Evolutionary conservation across 2,113 vertebrate species (phyloP).

Genomic region (Thomomys bottae): DNA sequence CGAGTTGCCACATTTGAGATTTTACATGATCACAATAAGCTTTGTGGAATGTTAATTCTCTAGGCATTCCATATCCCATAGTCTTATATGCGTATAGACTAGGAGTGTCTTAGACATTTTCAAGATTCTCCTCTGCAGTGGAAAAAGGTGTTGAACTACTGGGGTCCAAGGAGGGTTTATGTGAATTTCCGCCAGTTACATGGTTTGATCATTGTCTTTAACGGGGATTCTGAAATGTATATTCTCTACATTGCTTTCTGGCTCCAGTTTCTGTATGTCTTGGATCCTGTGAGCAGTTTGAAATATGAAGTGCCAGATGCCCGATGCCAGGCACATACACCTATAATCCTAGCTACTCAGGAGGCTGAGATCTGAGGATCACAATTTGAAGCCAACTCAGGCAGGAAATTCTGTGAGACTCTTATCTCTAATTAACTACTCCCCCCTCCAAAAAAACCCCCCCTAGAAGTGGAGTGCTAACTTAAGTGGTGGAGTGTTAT

Average conservation of each 20-base stretch:
- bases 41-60: conserved; percentile 16
- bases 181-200: background rate
- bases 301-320: background rate
- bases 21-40: conserved; percentile 6
- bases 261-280: background rate
- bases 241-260: background rate
- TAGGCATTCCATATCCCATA: background rate
- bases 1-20: background rate
- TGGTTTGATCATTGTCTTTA: background rate
- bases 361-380: too few species aligned
- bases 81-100: background rate
- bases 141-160: background rate
- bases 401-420: too few species aligned
- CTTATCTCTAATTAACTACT: too few species aligned
- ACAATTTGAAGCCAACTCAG: too few species aligned
- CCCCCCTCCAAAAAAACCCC: too few species aligned
- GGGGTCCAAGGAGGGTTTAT: background rate
- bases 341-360: too few species aligned
- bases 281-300: background rate
- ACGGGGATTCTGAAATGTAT: background rate
- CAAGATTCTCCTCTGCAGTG: background rate
- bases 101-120: background rate
- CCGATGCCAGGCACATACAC: too few species aligned
- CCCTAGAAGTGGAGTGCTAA: too few species aligned
- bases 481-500: too few species aligned